These are phyloP conservation scores for Okamejei kenojei DNA, from an alignment of 2,797 vertebrate species.

Conservation along the genomic window DNA sequence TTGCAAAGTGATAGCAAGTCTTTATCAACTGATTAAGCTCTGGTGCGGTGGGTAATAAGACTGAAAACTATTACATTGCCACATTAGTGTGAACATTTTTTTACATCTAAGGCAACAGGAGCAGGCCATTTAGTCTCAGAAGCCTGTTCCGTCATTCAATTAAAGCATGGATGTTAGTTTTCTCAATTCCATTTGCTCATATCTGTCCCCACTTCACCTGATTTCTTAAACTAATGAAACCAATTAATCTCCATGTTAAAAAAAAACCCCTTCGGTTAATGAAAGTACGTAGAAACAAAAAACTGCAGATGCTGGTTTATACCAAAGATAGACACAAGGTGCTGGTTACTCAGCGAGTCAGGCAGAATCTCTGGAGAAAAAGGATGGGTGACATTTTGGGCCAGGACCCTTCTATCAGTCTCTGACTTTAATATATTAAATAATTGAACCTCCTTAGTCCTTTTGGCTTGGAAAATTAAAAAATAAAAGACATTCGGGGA, in stretches of 20 bases:
- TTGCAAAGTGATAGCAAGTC: slow-evolving; percentile 3
- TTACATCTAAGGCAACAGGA: neutral
- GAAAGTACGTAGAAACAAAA: too few species aligned
- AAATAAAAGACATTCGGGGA: too few species aligned
- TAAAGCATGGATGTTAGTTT: neutral
- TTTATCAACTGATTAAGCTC: neutral
- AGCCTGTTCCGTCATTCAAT: neutral
- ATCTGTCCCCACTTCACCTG: neutral
- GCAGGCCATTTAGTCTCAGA: neutral
- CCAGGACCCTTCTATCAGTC: too few species aligned
- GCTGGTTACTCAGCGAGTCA: too few species aligned
- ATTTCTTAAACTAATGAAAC: neutral
- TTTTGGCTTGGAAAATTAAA: too few species aligned
- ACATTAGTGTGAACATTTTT: neutral
- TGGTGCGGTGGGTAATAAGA: neutral
- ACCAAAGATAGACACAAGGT: too few species aligned
- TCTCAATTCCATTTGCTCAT: neutral
- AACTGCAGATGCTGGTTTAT: too few species aligned
- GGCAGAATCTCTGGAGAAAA: too few species aligned
- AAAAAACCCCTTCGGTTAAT: neutral
- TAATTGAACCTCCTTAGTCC: too few species aligned
- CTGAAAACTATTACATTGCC: neutral
- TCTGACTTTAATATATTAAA: too few species aligned
- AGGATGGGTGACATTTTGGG: too few species aligned
- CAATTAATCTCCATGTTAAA: neutral